Conservation (phyloP, 2,888 invertebrate species). For the Scaptomyza caliginosa region DNA sequence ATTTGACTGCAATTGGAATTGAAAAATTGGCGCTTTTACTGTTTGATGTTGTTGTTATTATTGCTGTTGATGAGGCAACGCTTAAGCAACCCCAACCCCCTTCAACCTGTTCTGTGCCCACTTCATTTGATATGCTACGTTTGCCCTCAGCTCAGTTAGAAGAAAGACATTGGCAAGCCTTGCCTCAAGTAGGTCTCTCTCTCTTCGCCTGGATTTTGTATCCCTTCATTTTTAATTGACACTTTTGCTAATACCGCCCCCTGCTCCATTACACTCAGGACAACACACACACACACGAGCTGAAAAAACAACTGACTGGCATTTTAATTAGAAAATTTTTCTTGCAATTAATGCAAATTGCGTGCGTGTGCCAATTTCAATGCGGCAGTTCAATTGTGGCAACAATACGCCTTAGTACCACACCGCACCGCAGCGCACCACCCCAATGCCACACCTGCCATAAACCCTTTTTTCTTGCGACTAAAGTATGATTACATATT, state of each 20-base stretch:
- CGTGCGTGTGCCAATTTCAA: constrained; percentile 80
- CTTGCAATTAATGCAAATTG: constrained; percentile 80
- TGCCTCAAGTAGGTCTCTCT: constrained; percentile 39
- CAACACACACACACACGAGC: constrained; percentile 5
- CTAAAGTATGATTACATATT: constrained; percentile 76
- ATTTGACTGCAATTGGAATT: constrained; percentile 29
- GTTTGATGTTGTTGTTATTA: constrained; percentile 43
- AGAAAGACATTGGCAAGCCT: constrained; percentile 21
- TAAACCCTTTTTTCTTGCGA: constrained; percentile 50
- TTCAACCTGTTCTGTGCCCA: constrained; percentile 3
- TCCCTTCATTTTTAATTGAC: constrained; percentile 74
- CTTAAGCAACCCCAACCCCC: background rate
- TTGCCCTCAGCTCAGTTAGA: constrained; percentile 69
- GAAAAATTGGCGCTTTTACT: constrained; percentile 35
- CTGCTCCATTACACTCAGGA: background rate
- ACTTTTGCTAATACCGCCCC: constrained; percentile 76
- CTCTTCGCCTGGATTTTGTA: constrained; percentile 7
- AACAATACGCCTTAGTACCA: background rate
- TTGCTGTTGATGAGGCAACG: constrained; percentile 6
- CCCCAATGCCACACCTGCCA: background rate
- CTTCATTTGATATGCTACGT: constrained; percentile 69
- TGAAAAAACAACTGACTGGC: constrained; percentile 65
- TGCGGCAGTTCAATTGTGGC: constrained; percentile 66
- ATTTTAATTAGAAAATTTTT: constrained; percentile 81
- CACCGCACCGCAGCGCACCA: no score